These are phyloP conservation scores for Erethizon dorsatum DNA, from an alignment of 2,797 vertebrate genomes.

Conservation along the genomic window DNA sequence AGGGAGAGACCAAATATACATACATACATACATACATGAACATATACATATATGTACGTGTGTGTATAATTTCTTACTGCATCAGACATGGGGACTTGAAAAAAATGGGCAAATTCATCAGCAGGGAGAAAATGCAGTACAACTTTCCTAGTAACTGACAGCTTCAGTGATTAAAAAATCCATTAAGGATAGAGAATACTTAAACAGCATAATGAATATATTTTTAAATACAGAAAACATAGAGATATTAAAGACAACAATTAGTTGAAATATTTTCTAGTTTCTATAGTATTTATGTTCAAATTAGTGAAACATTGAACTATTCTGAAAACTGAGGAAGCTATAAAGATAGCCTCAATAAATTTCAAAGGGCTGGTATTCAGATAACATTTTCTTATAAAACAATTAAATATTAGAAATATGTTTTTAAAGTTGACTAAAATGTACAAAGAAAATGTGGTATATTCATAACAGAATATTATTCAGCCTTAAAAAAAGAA, in stretches of 20 bases:
- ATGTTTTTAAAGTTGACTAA: background rate
- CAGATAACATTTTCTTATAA: background rate
- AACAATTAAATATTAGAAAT: conserved; percentile 19
- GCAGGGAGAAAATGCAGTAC: background rate
- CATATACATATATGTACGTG: background rate
- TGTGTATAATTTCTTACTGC: background rate
- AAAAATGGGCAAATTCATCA: background rate
- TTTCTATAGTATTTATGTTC: background rate
- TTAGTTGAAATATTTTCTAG: background rate
- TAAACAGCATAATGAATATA: background rate
- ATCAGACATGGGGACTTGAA: background rate
- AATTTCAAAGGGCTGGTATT: background rate
- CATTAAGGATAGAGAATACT: background rate
- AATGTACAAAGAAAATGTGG: background rate
- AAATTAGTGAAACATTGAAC: background rate
- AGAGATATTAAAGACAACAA: background rate
- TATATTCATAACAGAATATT: background rate
- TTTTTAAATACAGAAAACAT: background rate
- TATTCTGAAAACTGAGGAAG: conserved; percentile 38
- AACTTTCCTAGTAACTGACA: background rate
- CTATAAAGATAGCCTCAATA: conserved; percentile 25
- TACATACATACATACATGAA: background rate
- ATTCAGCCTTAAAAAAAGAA: background rate
- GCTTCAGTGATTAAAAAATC: conserved; percentile 17
- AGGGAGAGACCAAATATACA: background rate